Percentiles rank a stretch among this genome's conserved stretches.
These are phyloP conservation scores for Alces alces DNA, from an alignment of 2,113 vertebrate species.

Conservation along the genomic window DNA sequence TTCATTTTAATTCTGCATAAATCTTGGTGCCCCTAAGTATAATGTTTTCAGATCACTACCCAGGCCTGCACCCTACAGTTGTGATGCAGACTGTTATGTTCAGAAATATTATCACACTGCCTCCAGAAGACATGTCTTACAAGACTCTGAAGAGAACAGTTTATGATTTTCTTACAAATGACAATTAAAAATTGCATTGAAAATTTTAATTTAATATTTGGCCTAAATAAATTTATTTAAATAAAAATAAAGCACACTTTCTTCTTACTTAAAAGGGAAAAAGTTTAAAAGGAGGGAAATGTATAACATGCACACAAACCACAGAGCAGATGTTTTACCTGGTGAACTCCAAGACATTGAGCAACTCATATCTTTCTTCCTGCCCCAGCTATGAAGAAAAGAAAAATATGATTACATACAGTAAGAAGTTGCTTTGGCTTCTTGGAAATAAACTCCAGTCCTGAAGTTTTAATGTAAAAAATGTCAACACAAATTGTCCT, in stretches of 20 bases:
- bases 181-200: background rate
- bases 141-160: background rate
- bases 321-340: slow-evolving; percentile 83
- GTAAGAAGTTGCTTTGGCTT: background rate
- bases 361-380: slow-evolving; percentile 93
- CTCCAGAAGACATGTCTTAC: background rate
- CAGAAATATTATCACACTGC: background rate
- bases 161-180: background rate
- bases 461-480: background rate
- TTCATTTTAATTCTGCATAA: background rate
- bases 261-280: background rate
- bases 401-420: background rate
- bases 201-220: background rate
- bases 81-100: background rate
- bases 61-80: background rate
- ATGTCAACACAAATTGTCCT: background rate
- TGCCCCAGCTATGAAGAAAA: slow-evolving; percentile 83
- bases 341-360: slow-evolving; percentile 97
- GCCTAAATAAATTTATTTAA: background rate
- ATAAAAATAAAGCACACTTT: background rate
- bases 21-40: background rate
- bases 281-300: background rate
- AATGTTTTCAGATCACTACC: background rate
- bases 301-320: background rate
- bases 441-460: slow-evolving; percentile 21